A percentile compares a stretch with the other conserved stretches of the same genome.
Conservation (phyloP, 2,888 invertebrate genomes). For the Coenonympha arcania region DNA sequence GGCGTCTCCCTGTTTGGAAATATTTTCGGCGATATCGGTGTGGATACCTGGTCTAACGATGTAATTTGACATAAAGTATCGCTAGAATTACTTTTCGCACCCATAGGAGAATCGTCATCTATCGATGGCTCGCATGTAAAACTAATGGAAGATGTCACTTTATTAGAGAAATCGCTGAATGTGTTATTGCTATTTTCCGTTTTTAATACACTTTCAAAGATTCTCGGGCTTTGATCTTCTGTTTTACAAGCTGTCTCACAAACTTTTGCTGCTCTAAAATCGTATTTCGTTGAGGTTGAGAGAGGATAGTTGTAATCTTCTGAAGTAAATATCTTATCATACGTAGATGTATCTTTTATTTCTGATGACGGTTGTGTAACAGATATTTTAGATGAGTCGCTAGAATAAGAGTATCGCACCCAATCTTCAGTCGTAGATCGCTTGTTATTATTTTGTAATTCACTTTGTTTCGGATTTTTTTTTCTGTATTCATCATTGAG, state of each 20-base stretch:
- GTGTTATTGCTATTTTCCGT: slow-evolving; percentile 56
- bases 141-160: slow-evolving; percentile 70
- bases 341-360: slow-evolving; percentile 49
- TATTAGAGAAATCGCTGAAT: slow-evolving; percentile 67
- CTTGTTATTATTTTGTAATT: slow-evolving; percentile 28
- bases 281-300: slow-evolving; percentile 61
- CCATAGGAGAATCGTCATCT: slow-evolving; percentile 65
- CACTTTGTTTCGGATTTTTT: slow-evolving; percentile 34
- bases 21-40: slow-evolving; percentile 72
- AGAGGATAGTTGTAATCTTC: slow-evolving; percentile 57
- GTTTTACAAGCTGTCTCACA: slow-evolving; percentile 62
- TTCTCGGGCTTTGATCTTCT: slow-evolving; percentile 55
- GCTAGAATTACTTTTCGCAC: slow-evolving; percentile 69
- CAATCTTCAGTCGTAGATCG: slow-evolving; percentile 45
- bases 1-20: slow-evolving; percentile 60
- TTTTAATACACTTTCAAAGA: slow-evolving; percentile 57
- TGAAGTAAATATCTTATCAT: slow-evolving; percentile 48
- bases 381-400: slow-evolving; percentile 51
- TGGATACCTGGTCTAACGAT: slow-evolving; percentile 69
- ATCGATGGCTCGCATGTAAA: slow-evolving; percentile 68
- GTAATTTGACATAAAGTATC: slow-evolving; percentile 72
- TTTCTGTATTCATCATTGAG: slow-evolving; percentile 39
- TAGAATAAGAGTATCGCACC: slow-evolving; percentile 58
- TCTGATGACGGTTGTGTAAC: slow-evolving; percentile 54
- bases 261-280: slow-evolving; percentile 56